Conservation (phyloP, 2,797 vertebrate genomes). For the Syndactyla subalaris region DNA sequence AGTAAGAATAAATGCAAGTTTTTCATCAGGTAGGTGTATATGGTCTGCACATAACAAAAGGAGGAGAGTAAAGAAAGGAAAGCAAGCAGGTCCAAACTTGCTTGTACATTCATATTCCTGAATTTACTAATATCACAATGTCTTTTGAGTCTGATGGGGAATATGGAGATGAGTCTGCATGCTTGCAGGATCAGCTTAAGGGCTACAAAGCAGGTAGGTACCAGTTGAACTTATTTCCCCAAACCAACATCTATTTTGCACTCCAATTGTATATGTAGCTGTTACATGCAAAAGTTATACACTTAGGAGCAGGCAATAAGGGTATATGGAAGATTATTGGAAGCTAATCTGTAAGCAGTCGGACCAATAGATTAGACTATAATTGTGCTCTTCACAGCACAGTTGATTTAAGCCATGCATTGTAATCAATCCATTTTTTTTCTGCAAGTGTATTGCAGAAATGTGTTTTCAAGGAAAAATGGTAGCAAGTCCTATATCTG, state of each 20-base stretch:
- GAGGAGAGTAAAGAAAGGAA: rapidly evolving
- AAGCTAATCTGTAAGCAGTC: background rate
- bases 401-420: background rate
- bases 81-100: background rate
- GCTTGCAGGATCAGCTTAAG: background rate
- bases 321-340: background rate
- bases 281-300: background rate
- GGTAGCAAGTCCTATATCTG: background rate
- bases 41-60: background rate
- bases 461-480: background rate
- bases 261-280: background rate
- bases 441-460: background rate
- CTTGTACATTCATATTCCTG: rapidly evolving
- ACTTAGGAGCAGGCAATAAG: background rate
- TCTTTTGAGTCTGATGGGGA: background rate
- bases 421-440: background rate
- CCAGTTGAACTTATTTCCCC: background rate
- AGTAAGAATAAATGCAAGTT: background rate
- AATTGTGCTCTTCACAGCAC: background rate
- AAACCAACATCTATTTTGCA: background rate
- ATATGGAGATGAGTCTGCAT: rapidly evolving
- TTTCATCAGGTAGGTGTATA: rapidly evolving
- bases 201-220: background rate
- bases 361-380: no score
- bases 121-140: background rate